Base-by-base conservation (phyloP, 2,113 vertebrate species). In the Rhombomys opimus region DNA sequence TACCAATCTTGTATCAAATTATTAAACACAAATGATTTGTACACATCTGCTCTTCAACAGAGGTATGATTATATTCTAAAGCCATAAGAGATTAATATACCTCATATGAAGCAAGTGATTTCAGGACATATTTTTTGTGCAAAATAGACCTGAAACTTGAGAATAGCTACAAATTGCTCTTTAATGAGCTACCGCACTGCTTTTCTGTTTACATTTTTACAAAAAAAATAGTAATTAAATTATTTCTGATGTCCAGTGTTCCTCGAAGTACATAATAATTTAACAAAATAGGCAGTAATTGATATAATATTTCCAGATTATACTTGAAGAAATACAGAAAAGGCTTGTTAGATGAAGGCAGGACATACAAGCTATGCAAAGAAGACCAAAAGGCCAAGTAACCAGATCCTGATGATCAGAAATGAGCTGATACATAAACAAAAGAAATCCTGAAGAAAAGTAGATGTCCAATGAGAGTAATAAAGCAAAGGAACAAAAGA, bases 51-150 rank as follows among this genome's bases (percentile, higher is more conserved):
- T 41, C 54, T 90, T 92, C 23, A 84, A 87, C 6, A 70, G 18
- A 93, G 59, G 27, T 4, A 82, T 70, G 95, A 94, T 13, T 63
- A 94, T 78, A 76, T 80, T 81, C 35, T 87, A 85, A 96, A 85
- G 4, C 15, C 25, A 73, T 0, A 68, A 3, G 73, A 0, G 63
- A 13, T 92, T 90, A 65, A 81, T 72, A 23, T 1, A 68, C 14
- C 3, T 78, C 30, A 63, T 46, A 77, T n/a, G 22, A 70, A 93
- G 8, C 67, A 78, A 80, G 35, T 70, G 6, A 85, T 15, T 52
- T 52, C 30, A 52, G 52, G 87, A 46, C 14, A 63, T 52, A 54
- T 52, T 57, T 3, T 57, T n/a, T 82, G 13, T 93, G 27, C 63
- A 68, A 54, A 70, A 20, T 0, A 52, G 9, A 84, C 27, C 0